Evolutionary conservation across 2,888 invertebrate genomes (phyloP).

Genomic region (Prosapia bicincta): DNA sequence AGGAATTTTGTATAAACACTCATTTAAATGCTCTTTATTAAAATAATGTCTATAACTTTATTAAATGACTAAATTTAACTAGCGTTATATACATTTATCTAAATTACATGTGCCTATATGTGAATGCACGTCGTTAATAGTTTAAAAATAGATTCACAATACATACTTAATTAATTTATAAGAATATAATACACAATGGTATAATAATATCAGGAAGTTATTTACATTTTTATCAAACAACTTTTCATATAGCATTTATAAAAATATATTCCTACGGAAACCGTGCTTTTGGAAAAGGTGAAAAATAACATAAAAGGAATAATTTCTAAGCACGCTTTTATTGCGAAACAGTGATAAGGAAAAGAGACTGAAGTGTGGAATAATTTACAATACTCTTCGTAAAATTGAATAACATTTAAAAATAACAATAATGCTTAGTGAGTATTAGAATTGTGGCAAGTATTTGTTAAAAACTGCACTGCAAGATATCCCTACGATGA

Average conservation of each 20-base stretch:
- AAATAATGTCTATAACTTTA: not conserved
- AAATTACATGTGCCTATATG: not conserved
- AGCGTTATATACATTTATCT: not conserved
- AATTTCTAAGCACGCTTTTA: not conserved
- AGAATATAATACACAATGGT: not conserved
- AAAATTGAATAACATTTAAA: not conserved
- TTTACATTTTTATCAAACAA: not conserved
- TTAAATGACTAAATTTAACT: not conserved
- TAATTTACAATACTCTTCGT: not conserved
- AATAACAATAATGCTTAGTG: not conserved
- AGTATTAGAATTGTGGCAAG: not conserved
- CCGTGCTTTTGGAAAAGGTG: not conserved
- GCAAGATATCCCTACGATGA: constrained; percentile 6
- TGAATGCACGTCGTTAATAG: not conserved
- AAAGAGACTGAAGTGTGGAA: not conserved
- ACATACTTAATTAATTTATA: not conserved
- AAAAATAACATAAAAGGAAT: not conserved
- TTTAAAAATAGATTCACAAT: not conserved
- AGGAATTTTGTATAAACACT: not conserved
- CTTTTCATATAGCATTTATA: not conserved
- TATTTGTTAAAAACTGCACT: not conserved
- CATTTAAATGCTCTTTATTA: not conserved
- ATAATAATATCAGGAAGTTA: not conserved
- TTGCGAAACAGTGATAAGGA: not conserved
- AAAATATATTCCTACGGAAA: not conserved